phyloP scores from a whole-genome alignment of 1,140 invertebrate genomes.

The Caenorhabditis remanei region DNA sequence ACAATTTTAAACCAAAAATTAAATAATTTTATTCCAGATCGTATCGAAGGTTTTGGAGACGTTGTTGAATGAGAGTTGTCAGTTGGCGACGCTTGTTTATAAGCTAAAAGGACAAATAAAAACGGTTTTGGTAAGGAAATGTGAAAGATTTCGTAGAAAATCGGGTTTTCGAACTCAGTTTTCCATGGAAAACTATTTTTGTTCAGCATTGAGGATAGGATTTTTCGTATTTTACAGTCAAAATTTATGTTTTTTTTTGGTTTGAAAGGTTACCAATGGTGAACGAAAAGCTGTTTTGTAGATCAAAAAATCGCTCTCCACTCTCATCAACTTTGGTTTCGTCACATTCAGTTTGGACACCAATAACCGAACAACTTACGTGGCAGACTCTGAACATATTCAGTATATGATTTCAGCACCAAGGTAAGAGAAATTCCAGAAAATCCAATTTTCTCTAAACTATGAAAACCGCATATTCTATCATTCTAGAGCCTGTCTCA shows the following conservation, averaged over 20 bases:
- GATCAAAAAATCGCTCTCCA: conserved; percentile 45
- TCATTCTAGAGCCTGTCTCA: conserved; percentile 35
- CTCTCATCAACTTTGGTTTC: conserved; percentile 55
- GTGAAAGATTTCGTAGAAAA: too few relatives aligned
- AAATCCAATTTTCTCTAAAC: background rate
- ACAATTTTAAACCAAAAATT: background rate
- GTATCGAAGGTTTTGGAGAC: conserved; percentile 37
- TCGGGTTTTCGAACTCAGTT: too few relatives aligned
- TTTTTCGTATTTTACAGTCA: too few relatives aligned
- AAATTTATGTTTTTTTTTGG: too few relatives aligned
- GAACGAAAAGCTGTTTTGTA: conserved; percentile 2
- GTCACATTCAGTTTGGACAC: conserved; percentile 52
- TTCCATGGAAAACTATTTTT: background rate
- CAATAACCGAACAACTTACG: conserved; percentile 31
- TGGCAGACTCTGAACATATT: conserved; percentile 34
- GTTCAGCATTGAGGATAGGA: background rate
- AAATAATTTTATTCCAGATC: background rate
- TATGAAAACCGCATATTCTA: background rate
- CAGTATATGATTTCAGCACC: conserved; percentile 31
- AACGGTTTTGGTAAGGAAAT: background rate
- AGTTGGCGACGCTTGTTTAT: conserved; percentile 2
- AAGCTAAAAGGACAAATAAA: conserved; percentile 46
- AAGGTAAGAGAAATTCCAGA: background rate
- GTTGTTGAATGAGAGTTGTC: conserved; percentile 41
- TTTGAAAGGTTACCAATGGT: too few relatives aligned